phyloP scores from a whole-genome alignment of 1,140 invertebrate genomes.

The Heliconius melpomene region DNA sequence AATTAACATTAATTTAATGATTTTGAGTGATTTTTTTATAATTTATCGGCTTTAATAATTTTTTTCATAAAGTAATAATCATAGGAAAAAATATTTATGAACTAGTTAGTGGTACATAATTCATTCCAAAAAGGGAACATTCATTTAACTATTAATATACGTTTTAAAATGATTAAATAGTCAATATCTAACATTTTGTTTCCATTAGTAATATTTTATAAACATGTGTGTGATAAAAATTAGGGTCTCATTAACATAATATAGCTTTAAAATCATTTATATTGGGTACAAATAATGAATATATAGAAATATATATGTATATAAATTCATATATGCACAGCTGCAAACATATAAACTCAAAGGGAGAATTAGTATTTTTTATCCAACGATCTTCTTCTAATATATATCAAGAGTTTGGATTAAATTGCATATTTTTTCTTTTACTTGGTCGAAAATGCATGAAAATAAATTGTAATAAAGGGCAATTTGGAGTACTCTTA shows the following conservation, averaged over 20 bases:
- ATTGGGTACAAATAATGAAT: background rate
- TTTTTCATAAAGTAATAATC: background rate
- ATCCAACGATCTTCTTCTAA: background rate
- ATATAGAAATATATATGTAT: background rate
- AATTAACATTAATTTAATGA: slow-evolving; percentile 24
- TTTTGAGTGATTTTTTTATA: slow-evolving; percentile 15
- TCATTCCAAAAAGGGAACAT: too few relatives aligned
- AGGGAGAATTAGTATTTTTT: background rate
- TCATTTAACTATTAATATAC: background rate
- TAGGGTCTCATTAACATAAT: too few relatives aligned
- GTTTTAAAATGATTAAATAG: too few relatives aligned
- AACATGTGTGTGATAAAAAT: too few relatives aligned
- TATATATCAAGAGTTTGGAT: background rate
- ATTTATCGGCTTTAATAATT: background rate
- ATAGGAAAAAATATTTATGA: background rate
- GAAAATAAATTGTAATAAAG: background rate
- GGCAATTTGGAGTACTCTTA: too few relatives aligned
- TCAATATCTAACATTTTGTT: too few relatives aligned
- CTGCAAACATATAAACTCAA: background rate
- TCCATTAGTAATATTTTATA: too few relatives aligned
- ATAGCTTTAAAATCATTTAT: background rate
- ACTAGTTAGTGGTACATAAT: background rate
- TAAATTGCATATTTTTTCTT: slow-evolving; percentile 14
- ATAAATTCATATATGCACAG: background rate
- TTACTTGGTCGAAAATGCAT: background rate